Percentiles rank a stretch among this genome's conserved stretches.
These are phyloP conservation scores for Pristionchus japonicus DNA, from an alignment of 2,888 invertebrate species.

Conservation along the genomic window DNA sequence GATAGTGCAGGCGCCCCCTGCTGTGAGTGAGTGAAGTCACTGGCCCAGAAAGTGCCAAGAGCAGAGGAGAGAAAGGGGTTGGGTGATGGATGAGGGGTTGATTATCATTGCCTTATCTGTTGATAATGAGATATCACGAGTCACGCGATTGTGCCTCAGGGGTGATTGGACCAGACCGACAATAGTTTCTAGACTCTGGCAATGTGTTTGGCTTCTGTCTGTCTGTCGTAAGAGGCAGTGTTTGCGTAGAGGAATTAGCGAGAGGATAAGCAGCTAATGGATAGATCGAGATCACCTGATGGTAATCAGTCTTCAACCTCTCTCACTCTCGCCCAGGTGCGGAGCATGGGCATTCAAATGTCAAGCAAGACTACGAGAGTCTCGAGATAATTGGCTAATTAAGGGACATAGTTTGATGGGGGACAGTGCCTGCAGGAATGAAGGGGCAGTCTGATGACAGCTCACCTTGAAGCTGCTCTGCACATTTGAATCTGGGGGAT, in stretches of 20 bases:
- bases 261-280: neutral
- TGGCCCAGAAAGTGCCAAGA: slow-evolving; percentile 38
- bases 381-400: slow-evolving; percentile 41
- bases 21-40: slow-evolving; percentile 27
- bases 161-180: neutral
- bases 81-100: neutral
- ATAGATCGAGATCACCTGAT: neutral
- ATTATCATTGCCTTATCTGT: slow-evolving; percentile 7
- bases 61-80: neutral
- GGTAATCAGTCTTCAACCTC: neutral
- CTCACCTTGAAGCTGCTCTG: slow-evolving; percentile 28
- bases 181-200: neutral
- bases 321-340: neutral
- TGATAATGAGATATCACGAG: neutral
- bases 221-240: slow-evolving; percentile 1
- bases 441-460: slow-evolving; percentile 22
- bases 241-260: slow-evolving; percentile 19
- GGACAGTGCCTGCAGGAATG: neutral
- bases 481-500: neutral
- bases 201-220: neutral
- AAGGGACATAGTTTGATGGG: neutral
- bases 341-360: slow-evolving; percentile 10
- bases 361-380: neutral
- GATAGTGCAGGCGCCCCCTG: neutral
- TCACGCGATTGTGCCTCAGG: slow-evolving; percentile 4